phyloP scores from a whole-genome alignment of 2,888 invertebrate species.

The Monochamus alternatus region DNA sequence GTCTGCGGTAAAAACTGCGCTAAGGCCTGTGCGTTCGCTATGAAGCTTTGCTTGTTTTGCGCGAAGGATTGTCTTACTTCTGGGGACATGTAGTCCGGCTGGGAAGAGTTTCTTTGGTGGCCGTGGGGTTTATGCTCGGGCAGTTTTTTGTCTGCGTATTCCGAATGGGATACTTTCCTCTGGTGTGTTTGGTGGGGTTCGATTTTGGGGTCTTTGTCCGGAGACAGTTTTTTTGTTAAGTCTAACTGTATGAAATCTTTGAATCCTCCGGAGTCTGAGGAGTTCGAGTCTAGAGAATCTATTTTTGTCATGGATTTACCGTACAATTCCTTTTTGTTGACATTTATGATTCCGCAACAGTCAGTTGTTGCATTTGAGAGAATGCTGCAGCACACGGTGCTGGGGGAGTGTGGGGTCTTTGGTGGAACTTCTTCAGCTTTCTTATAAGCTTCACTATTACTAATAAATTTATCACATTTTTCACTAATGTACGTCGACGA shows the following conservation, averaged over 20 bases:
- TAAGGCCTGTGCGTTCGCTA: slow-evolving; percentile 68
- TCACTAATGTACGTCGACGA: slow-evolving; percentile 59
- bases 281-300: slow-evolving; percentile 70
- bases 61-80: slow-evolving; percentile 56
- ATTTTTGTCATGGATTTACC: slow-evolving; percentile 67
- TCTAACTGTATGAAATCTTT: slow-evolving; percentile 70
- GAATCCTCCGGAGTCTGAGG: slow-evolving; percentile 71
- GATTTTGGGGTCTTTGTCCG: slow-evolving; percentile 49
- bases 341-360: slow-evolving; percentile 70
- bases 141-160: slow-evolving; percentile 59
- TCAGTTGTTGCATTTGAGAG: slow-evolving; percentile 69
- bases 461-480: slow-evolving; percentile 65
- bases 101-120: slow-evolving; percentile 66
- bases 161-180: slow-evolving; percentile 67
- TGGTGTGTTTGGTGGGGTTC: slow-evolving; percentile 58
- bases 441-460: slow-evolving; percentile 57
- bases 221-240: slow-evolving; percentile 53
- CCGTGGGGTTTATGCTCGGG: slow-evolving; percentile 58
- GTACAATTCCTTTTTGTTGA: slow-evolving; percentile 66
- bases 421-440: slow-evolving; percentile 59
- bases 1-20: slow-evolving; percentile 68
- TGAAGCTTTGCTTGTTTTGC: slow-evolving; percentile 61
- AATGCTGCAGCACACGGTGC: slow-evolving; percentile 71
- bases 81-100: slow-evolving; percentile 61
- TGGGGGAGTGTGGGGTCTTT: slow-evolving; percentile 69